Conservation (phyloP, 2,797 vertebrate species). For the Iguana delicatissima region DNA sequence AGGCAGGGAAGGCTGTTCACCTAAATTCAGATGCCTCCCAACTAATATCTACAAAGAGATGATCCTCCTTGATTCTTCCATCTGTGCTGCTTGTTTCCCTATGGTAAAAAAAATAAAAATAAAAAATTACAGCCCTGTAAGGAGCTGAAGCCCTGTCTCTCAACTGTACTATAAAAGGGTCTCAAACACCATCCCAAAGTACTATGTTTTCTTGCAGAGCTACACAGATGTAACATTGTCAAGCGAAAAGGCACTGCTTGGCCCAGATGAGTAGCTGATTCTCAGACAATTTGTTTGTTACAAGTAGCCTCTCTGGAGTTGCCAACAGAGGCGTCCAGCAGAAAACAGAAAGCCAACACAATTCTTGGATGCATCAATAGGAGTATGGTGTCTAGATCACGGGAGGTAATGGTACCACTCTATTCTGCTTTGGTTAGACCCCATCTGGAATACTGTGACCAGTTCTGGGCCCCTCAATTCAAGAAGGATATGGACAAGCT, state of each 20-base stretch:
- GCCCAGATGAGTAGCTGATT: background rate
- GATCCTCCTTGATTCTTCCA: background rate
- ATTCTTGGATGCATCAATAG: too few relatives aligned
- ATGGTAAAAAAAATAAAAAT: background rate
- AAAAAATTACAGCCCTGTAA: too few relatives aligned
- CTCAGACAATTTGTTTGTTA: background rate
- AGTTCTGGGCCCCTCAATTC: too few relatives aligned
- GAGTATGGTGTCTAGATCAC: too few relatives aligned
- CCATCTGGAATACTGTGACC: too few relatives aligned
- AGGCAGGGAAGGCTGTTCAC: background rate
- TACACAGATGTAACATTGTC: too few relatives aligned
- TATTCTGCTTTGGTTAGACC: too few relatives aligned
- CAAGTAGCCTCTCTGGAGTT: too few relatives aligned
- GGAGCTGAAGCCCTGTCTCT: background rate
- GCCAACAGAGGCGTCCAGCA: background rate
- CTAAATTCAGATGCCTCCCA: background rate
- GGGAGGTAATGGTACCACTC: too few relatives aligned
- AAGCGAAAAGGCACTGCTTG: background rate
- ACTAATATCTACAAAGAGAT: background rate
- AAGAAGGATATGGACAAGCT: too few relatives aligned
- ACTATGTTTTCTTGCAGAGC: background rate
- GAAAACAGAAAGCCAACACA: background rate
- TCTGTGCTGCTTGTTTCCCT: background rate
- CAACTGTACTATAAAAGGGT: background rate
- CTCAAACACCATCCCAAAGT: background rate